These are phyloP conservation scores for Blomia tropicalis DNA, from an alignment of 2,888 invertebrate species.

Conservation along the genomic window DNA sequence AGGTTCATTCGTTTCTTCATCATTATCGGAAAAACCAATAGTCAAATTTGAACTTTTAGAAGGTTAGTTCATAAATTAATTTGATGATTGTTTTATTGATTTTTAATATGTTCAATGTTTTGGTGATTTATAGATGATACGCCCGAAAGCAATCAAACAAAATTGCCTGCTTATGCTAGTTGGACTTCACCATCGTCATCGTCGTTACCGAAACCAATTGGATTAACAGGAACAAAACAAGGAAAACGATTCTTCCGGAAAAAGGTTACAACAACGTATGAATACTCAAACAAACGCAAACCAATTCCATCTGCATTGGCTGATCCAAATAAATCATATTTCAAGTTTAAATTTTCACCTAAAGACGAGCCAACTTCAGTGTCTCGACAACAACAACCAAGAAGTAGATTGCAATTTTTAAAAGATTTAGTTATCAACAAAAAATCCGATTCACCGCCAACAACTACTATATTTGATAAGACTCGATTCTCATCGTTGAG, in stretches of 20 bases:
- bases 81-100: too few species aligned
- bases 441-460: too few species aligned
- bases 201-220: neutral
- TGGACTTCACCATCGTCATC: neutral
- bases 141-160: too few species aligned
- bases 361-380: neutral
- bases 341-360: neutral
- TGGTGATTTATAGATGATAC: too few species aligned
- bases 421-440: neutral
- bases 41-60: neutral
- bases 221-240: neutral
- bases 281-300: neutral
- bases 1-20: too few species aligned
- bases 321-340: neutral
- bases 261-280: neutral
- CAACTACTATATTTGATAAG: too few species aligned
- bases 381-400: neutral
- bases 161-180: too few species aligned
- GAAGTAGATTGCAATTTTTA: neutral
- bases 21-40: neutral
- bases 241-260: constrained; percentile 11
- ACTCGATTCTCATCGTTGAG: neutral
- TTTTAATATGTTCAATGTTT: too few species aligned
- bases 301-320: neutral
- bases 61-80: too few species aligned